These are phyloP conservation scores for Dromaius novaehollandiae DNA, from an alignment of 2,113 vertebrate species.

Conservation along the genomic window DNA sequence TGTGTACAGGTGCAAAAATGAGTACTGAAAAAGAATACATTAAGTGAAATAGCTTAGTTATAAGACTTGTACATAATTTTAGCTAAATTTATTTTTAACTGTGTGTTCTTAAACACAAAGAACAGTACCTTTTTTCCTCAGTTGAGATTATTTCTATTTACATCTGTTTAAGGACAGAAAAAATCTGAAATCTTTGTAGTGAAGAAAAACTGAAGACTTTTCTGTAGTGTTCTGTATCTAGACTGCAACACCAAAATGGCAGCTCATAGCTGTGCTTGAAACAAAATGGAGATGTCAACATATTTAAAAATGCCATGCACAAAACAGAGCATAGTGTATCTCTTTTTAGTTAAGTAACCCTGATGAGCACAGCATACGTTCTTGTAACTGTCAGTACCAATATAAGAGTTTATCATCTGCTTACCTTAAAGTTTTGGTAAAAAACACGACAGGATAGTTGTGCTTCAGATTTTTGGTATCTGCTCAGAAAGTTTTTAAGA, in stretches of 20 bases:
- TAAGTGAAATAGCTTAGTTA: not conserved
- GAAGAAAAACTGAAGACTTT: not conserved
- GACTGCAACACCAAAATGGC: not conserved
- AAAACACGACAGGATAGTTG: not conserved
- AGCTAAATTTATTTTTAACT: not conserved
- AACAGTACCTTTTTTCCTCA: not conserved
- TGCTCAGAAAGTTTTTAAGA: not conserved
- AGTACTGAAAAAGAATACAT: not conserved
- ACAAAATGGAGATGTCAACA: not conserved
- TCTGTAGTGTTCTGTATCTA: not conserved
- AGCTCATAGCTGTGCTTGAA: not conserved
- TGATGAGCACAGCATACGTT: not conserved
- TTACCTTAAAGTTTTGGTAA: not conserved
- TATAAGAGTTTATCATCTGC: not conserved
- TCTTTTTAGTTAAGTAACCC: not conserved
- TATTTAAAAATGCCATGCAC: not conserved
- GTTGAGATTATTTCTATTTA: not conserved
- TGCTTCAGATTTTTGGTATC: not conserved
- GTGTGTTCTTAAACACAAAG: not conserved
- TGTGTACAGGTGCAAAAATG: not conserved
- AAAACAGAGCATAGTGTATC: not conserved
- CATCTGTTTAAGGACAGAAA: not conserved
- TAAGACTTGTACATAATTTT: not conserved
- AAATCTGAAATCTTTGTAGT: not conserved
- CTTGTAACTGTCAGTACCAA: not conserved